Evolutionary conservation across 2,888 invertebrate species (phyloP), one percentile per base, ranked within the genome.

Genomic region (Pandemis cinnamomeana): DNA sequence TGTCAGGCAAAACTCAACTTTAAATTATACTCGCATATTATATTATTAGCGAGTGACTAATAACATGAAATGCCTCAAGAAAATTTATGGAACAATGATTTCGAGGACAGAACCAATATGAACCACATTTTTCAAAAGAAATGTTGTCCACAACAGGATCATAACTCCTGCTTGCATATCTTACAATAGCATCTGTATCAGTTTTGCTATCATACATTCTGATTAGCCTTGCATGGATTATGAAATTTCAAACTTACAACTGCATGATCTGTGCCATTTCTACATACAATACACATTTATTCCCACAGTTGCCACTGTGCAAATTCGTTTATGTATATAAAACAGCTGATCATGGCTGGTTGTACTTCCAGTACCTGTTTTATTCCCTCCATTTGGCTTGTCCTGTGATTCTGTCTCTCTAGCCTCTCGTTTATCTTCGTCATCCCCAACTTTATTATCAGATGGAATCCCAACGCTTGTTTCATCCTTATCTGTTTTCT

Each of bases 361-460:
- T 58, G 61, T 8, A 20, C 36, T 63, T 63, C 63, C 44, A 44
- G 41, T 72, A 72, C 72, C 72, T 72, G 72, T 64, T 58, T 7
- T 20, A 41, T 60, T 72, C 46, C 58, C 68, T 64, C 27, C 72
- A 55, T 48, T 63, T 11, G 48, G 58, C 13, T 27, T 61, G 13
- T 63, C 72, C 53, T 46, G 44, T 41, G 66, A 58, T 67, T 62
- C 27, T 20, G 42, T 44, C 48, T 36, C 55, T 20, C 68, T 58
- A 13, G 10, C 72, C 13, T 11, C 44, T 46, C 67, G 53, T 0
- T 71, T 72, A 7, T 13, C 48, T 11, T 71, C 53, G n/a, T 71
- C 67, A 48, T 70, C 70, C 41, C 72, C 72, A 10, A 48, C 61
- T 70, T 76, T 74, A 5, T 76, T 74, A 5, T 48, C 61, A 46